These are phyloP conservation scores for Alligator mississippiensis DNA, from an alignment of 2,113 vertebrate species.

Conservation along the genomic window DNA sequence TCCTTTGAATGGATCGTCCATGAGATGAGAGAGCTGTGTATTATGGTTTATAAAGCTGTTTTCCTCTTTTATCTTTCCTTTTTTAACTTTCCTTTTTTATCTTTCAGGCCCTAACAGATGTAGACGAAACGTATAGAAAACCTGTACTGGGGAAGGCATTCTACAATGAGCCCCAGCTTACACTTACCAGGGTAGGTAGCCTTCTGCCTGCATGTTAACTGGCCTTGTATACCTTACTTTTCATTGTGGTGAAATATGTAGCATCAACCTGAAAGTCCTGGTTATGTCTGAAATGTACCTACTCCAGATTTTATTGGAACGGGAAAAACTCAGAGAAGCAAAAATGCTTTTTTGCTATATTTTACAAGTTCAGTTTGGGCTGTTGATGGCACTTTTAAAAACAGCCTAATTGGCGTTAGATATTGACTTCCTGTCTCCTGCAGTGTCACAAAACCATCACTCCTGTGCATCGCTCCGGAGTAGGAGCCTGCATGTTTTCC, in stretches of 20 bases:
- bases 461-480: background rate
- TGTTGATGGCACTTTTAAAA: background rate
- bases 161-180: constrained; percentile 92
- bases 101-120: constrained; percentile 93
- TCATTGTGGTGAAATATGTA: background rate
- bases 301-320: background rate
- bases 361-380: background rate
- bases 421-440: background rate
- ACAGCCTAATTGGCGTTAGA: too few relatives aligned
- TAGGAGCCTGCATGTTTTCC: background rate
- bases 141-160: constrained; percentile 92
- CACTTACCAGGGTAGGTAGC: constrained; percentile 86
- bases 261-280: background rate
- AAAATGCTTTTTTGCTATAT: background rate
- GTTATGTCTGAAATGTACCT: background rate
- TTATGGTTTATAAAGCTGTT: background rate
- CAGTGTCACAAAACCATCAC: background rate
- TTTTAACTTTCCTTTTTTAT: background rate
- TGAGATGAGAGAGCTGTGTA: background rate
- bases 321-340: background rate
- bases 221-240: background rate
- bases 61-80: background rate
- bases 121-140: constrained; percentile 96
- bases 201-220: background rate
- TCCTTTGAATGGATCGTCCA: background rate